These are phyloP conservation scores for Eleutherodactylus coqui DNA, from an alignment of 2,797 vertebrate species.

Conservation along the genomic window DNA sequence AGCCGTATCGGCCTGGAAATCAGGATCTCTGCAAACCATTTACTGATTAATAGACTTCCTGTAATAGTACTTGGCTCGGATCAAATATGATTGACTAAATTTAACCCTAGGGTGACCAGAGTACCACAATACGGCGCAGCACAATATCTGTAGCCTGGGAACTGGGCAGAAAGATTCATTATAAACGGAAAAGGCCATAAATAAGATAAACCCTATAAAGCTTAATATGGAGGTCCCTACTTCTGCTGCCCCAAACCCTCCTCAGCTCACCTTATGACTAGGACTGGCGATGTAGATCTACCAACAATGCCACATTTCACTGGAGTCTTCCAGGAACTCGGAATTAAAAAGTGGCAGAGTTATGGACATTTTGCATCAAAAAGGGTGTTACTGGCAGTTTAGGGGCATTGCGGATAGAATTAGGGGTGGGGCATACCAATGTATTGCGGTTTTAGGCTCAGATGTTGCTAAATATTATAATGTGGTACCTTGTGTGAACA, in stretches of 20 bases:
- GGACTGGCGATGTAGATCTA: not conserved
- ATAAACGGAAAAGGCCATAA: too few relatives aligned
- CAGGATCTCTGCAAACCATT: constrained; percentile 7
- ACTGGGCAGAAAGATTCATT: not conserved
- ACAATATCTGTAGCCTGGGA: not conserved
- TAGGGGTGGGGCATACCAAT: too few relatives aligned
- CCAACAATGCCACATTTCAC: not conserved
- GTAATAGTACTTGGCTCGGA: not conserved
- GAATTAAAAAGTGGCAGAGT: not conserved
- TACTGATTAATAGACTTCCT: constrained; percentile 28
- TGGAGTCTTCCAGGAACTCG: too few relatives aligned
- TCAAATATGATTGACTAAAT: constrained; percentile 17
- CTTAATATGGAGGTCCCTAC: too few relatives aligned
- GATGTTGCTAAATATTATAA: too few relatives aligned
- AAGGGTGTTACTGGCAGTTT: too few relatives aligned
- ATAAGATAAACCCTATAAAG: not conserved
- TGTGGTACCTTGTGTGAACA: too few relatives aligned
- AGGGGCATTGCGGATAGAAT: too few relatives aligned
- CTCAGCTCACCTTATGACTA: not conserved
- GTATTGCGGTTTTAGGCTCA: too few relatives aligned
- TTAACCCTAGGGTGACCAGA: not conserved
- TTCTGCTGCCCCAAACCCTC: not conserved
- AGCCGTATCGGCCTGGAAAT: not conserved
- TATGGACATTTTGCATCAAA: too few relatives aligned
- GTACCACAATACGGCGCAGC: not conserved